phyloP scores from a whole-genome alignment of 2,888 invertebrate genomes.

The Mythimna pallens region DNA sequence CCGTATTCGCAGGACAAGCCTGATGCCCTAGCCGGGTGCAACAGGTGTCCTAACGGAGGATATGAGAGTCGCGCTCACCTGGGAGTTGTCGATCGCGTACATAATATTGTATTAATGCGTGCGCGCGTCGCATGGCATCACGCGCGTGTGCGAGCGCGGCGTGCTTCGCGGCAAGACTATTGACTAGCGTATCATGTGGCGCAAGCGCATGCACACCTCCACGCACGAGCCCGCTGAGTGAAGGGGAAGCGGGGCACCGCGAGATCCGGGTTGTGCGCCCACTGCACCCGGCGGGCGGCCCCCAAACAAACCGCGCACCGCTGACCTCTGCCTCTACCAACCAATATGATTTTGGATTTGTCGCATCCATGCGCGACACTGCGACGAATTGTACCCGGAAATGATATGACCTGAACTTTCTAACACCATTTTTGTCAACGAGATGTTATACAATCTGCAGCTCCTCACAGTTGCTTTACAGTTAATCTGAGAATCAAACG shows the following conservation, averaged over 20 bases:
- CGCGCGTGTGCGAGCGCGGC: slow-evolving; percentile 79
- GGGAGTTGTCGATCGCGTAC: slow-evolving; percentile 88
- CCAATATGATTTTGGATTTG: slow-evolving; percentile 71
- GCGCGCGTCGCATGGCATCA: slow-evolving; percentile 81
- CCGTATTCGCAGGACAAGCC: slow-evolving; percentile 66
- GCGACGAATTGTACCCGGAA: slow-evolving; percentile 60
- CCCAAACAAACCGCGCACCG: slow-evolving; percentile 80
- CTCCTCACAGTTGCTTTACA: slow-evolving; percentile 2
- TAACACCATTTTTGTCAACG: slow-evolving; percentile 39
- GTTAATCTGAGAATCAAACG: slow-evolving; percentile 3
- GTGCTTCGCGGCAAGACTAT: slow-evolving; percentile 86
- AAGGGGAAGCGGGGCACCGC: slow-evolving; percentile 89
- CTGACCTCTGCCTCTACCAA: slow-evolving; percentile 81
- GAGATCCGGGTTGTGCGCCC: slow-evolving; percentile 90
- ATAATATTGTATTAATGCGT: slow-evolving; percentile 84
- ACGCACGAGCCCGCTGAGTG: slow-evolving; percentile 85
- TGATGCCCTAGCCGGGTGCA: slow-evolving; percentile 51
- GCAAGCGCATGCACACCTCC: slow-evolving; percentile 80
- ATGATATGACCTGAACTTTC: slow-evolving; percentile 56
- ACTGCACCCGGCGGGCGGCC: slow-evolving; percentile 85
- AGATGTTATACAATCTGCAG: slow-evolving; percentile 35
- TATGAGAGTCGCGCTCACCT: slow-evolving; percentile 85
- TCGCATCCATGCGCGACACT: slow-evolving; percentile 69
- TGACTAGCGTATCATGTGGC: slow-evolving; percentile 69
- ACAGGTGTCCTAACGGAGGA: slow-evolving; percentile 67